Conservation (phyloP, 2,113 vertebrate species). For the Spea multiplicata region DNA sequence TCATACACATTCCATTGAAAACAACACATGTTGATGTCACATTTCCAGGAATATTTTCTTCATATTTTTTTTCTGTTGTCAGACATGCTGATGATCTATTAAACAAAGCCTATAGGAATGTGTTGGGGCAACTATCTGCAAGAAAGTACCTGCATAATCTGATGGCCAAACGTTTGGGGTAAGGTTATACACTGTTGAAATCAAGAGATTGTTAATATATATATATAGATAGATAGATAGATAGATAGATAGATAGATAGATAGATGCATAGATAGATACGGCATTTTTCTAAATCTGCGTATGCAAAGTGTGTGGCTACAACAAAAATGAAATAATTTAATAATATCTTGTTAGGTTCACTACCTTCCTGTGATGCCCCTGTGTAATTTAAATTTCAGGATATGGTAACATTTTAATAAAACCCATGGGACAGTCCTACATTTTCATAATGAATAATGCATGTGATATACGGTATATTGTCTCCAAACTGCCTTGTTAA, state of each 20-base stretch:
- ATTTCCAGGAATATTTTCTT: slow-evolving; percentile 41
- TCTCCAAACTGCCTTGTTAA: slow-evolving; percentile 56
- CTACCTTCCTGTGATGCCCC: slow-evolving; percentile 8
- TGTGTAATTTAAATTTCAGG: slow-evolving; percentile 50
- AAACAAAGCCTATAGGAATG: slow-evolving; percentile 92
- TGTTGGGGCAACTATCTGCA: slow-evolving; percentile 86
- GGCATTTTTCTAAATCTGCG: too few species aligned
- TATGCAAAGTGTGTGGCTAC: too few species aligned
- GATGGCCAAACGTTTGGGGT: slow-evolving; percentile 89
- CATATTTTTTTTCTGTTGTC: slow-evolving; percentile 47
- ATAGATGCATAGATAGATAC: too few species aligned
- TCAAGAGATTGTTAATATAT: neutral
- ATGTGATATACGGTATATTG: slow-evolving; percentile 63
- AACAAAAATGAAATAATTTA: too few species aligned
- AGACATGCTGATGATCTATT: slow-evolving; percentile 90
- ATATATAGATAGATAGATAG: too few species aligned
- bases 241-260: too few species aligned
- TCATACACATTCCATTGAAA: slow-evolving; percentile 40
- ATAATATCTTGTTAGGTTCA: too few species aligned
- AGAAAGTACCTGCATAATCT: slow-evolving; percentile 90
- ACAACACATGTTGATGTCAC: slow-evolving; percentile 48
- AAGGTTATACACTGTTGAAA: slow-evolving; percentile 63
- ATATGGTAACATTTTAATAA: slow-evolving; percentile 65
- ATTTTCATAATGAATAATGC: slow-evolving; percentile 76
- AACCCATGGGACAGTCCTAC: slow-evolving; percentile 62